Evolutionary conservation across 2,113 vertebrate genomes (phyloP), one percentile per base, ranked within the genome.

Genomic region (Hypanus sabinus): DNA sequence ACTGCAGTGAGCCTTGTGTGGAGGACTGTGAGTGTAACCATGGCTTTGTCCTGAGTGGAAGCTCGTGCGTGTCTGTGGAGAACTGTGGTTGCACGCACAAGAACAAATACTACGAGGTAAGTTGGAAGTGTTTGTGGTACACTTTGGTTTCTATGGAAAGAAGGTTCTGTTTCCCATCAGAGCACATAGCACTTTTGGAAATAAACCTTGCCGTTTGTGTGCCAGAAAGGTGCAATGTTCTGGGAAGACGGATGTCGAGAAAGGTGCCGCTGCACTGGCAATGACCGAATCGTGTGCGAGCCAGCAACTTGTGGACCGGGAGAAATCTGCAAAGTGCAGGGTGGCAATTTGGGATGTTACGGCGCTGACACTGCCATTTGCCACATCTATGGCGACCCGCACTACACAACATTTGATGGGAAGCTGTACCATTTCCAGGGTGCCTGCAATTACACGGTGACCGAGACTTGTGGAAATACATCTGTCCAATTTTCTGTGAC

Each of bases 331-430:
- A 97, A 96, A 94, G 95, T 96, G 94, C 95, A 96, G 93, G 94
- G 97, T 0, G 96, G 97, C 14, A 94, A 96, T 81, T 95, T 95
- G 94, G 97, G 95, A 73, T 98, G 98, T 94, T 96, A 96, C 83
- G 83, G 91, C 9, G 94, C 97, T 94, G 95, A 94, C 93, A 95
- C 94, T 0, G 96, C 95, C 76, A 96, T 97, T 94, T 99, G 98
- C 95, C 96, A 96, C 18, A 95, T 97, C 46, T 98, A 98, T 0
- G 98, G 98, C 0, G 98, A 98, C 95, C 97, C 97, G 0, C 98
- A 99, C 94, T 98, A 98, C 91, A 95, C 97, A 94, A 99, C 98
- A 94, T 99, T 98, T 70, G 98, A 99, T 0, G 96, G 96, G 57
- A 96, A 95, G 94, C 96, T 96, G 38, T 97, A 98, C 94, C 95